phyloP scores from a whole-genome alignment of 2,888 invertebrate species.

The Kuschelorhynchus macadamiae region DNA sequence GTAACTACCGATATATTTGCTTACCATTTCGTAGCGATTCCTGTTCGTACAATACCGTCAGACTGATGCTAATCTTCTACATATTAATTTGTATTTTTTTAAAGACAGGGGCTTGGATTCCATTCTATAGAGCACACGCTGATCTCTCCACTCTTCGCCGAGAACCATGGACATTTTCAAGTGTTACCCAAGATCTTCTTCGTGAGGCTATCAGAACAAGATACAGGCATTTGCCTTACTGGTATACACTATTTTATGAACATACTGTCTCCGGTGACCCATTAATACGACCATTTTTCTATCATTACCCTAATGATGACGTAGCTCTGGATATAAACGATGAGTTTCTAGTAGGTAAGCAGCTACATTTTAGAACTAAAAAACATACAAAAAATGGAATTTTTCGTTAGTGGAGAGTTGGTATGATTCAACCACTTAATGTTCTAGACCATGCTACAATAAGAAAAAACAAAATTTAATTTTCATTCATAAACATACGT shows the following conservation, averaged over 20 bases:
- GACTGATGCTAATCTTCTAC: too few relatives aligned
- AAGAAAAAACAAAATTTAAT: too few relatives aligned
- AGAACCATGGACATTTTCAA: slow-evolving; percentile 93
- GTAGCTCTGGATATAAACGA: slow-evolving; percentile 85
- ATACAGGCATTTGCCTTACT: slow-evolving; percentile 89
- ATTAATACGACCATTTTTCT: slow-evolving; percentile 90
- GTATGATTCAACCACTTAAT: too few relatives aligned
- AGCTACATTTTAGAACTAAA: too few relatives aligned
- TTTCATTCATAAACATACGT: too few relatives aligned
- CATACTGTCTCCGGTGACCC: slow-evolving; percentile 86
- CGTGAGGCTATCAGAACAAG: slow-evolving; percentile 81
- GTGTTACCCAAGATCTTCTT: slow-evolving; percentile 77
- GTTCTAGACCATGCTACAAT: too few relatives aligned
- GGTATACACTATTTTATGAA: slow-evolving; percentile 93
- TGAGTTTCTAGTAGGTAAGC: slow-evolving; percentile 72
- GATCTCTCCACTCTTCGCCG: slow-evolving; percentile 94
- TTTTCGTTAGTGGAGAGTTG: too few relatives aligned
- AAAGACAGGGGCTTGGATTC: slow-evolving; percentile 89
- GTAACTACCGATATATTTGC: too few relatives aligned
- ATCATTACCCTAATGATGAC: slow-evolving; percentile 87
- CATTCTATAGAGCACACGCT: slow-evolving; percentile 96
- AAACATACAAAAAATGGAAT: too few relatives aligned
- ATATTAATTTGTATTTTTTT: slow-evolving; percentile 7
- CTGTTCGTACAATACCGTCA: too few relatives aligned
- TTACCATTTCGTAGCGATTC: too few relatives aligned